Conservation (phyloP, 2,888 invertebrate genomes). For the Ischnura elegans region DNA sequence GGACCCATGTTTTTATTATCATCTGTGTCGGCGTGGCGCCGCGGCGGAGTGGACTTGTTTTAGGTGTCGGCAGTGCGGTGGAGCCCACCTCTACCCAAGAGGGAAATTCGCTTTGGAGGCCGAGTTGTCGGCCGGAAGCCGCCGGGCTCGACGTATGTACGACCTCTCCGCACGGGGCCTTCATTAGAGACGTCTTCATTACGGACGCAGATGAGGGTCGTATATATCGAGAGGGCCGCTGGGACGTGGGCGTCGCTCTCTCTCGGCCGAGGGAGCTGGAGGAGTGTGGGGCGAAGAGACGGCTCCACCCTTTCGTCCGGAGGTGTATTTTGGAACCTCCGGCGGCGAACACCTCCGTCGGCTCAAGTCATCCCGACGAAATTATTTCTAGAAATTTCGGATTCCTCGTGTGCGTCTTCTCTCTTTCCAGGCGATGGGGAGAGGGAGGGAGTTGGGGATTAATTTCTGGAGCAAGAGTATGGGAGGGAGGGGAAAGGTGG, state of each 20-base stretch:
- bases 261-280: not conserved
- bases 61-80: too few species aligned
- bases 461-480: not conserved
- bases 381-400: constrained; percentile 19
- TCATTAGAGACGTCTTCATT: not conserved
- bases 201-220: not conserved
- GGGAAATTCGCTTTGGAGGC: too few species aligned
- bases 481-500: not conserved
- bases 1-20: too few species aligned
- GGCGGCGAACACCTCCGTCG: not conserved
- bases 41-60: too few species aligned
- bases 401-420: not conserved
- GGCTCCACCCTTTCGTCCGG: not conserved
- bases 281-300: not conserved
- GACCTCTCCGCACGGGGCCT: not conserved
- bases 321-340: constrained; percentile 35
- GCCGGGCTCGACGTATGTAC: too few species aligned
- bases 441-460: not conserved
- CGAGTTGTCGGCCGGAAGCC: too few species aligned
- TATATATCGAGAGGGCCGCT: not conserved
- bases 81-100: too few species aligned
- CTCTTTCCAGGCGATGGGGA: not conserved
- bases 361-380: not conserved
- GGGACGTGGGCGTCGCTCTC: not conserved
- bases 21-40: too few species aligned